Base-by-base conservation (phyloP, 2,797 vertebrate genomes). In the Micromesistius poutassou region DNA sequence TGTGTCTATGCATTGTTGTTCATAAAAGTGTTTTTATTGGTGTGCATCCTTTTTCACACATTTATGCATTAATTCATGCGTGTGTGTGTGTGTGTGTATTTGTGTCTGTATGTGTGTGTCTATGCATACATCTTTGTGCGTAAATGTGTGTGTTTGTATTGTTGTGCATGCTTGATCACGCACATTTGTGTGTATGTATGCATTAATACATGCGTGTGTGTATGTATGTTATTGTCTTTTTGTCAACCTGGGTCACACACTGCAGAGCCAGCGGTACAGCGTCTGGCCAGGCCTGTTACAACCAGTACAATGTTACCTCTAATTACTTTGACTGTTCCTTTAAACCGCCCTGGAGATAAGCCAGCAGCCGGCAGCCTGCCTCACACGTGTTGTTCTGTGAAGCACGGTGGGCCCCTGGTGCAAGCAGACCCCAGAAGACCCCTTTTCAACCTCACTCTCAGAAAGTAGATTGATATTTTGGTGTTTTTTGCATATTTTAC, bases 271-370 rank as follows among this genome's bases (percentile, higher is more conserved):
- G 74, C 75, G 40, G 40, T 28, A 46, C 2, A 12, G 8, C 74
- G 33, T 46, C 38, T 46, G 38, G 25, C 13, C 68, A 71, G 55
- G 74, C 62, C 71, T 80, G 70, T 74, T 74, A 82, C 80, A 78
- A 70, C 36, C 76, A 77, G 81, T 79, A 76, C 73, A 81, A 36
- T 36, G 3, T 5, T 16, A 3, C 73, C 73, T 30, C 19, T 46
- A 76, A 74, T 72, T 14, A 30, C 77, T 78, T 79, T 77, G 81
- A 77, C 83, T 83, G 80, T 78, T 83, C 38, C 40, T 42, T 42
- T 42, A 72, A 68, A 72, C n/a, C 33, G 74, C 30, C 22, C 42
- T 14, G 22, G 13, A 73, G 46, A 22, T 78, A 76, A 74, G 74
- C 72, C 72, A 30, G 71, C 28, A 25, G 71, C 30, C 75, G 13